Evolutionary conservation across 2,113 vertebrate genomes (phyloP), one percentile per base, ranked within the genome.

Genomic region (Condylura cristata): DNA sequence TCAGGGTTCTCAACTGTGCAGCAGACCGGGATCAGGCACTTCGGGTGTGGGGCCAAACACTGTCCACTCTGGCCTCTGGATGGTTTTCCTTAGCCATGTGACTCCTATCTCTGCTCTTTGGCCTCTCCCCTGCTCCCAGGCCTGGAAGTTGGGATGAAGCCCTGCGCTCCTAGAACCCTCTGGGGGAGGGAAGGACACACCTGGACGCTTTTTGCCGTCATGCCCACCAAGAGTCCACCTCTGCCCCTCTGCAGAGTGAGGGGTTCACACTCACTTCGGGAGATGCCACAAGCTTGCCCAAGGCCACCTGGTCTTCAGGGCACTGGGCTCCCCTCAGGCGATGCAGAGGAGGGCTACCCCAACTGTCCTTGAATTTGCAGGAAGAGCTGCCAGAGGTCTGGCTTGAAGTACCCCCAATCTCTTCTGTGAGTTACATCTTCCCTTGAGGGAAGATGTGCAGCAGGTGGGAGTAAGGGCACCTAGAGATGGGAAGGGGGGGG

Each of bases 221-320:
- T 0, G 79, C 56, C 72, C 76, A 71, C 6, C 10, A 56, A 12
- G 1, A 0, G 78, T 13, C 61, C 17, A 4, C 18, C 53, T 6
- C 61, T 3, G 6, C 56, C 65, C 44, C 5, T 88, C 84, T 78
- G 53, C 72, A 24, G 37, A 95, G 32, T 13, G 30, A 48, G 44
- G 24, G 68, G 78, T 28, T 56, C 6, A 12, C n/a, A 53, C 48
- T 90, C 75, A 79, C 90, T 81, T 66, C 80, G 83, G 89, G 86
- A 92, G 91, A 81, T 79, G 79, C 60, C 86, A 86, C 83, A 39
- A 0, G 14, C 44, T 74, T 84, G 39, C 48, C 91, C 97, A 95
- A 97, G 96, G 96, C 95, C 95, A 95, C 91, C 53, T 34, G 72
- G 88, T 85, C 82, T 86, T 92, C 68, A 70, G 72, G 58, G 82